Base-by-base conservation (phyloP, 2,888 invertebrate genomes). In the Amphimallon solstitiale region DNA sequence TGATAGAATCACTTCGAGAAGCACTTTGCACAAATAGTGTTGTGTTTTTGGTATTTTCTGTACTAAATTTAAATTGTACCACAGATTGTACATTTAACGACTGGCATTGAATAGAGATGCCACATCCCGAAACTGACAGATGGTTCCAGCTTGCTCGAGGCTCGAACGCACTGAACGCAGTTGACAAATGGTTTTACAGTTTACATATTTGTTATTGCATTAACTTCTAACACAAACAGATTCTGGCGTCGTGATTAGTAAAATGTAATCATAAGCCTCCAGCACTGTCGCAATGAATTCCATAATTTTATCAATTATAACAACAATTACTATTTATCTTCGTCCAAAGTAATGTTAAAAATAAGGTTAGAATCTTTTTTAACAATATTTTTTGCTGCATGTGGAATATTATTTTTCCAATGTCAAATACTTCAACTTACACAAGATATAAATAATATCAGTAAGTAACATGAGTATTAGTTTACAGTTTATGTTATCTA, bases 281-380 rank as follows among this genome's bases (percentile, higher is more conserved):
- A 9, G 1, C 17, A 10, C 9, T 10, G n/a, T 51, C 35, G 12
- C 34, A 43, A 59, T 59, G 56, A 29, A 43, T 59, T 59, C 43
- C 43, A 21, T 40, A 59, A 23, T 59, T 7, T 59, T 59, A 43
- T 12, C 34, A 2, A 49, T 29, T 5, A 1, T 29, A 29, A 29
- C 29, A 29, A 7, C n/a, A 29, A 14, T 21, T 15, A 43, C 15
- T 52, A 37, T 17, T 35, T 21, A 9, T 37, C 4, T 54, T 38
- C 38, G 3, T 59, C 14, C 23, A 23, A 59, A 59, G 43, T 59
- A 43, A 72, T 72, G 70, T 69, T 70, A 37, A 72, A 75, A 71
- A 67, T 73, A 46, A 74, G 72, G 69, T 73, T 74, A 69, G 73
- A 71, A 35, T 73, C 70, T 49, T 59, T 75, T 49, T 66, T 73